Conservation (phyloP, 2,113 vertebrate species). For the Leptosomus discolor region DNA sequence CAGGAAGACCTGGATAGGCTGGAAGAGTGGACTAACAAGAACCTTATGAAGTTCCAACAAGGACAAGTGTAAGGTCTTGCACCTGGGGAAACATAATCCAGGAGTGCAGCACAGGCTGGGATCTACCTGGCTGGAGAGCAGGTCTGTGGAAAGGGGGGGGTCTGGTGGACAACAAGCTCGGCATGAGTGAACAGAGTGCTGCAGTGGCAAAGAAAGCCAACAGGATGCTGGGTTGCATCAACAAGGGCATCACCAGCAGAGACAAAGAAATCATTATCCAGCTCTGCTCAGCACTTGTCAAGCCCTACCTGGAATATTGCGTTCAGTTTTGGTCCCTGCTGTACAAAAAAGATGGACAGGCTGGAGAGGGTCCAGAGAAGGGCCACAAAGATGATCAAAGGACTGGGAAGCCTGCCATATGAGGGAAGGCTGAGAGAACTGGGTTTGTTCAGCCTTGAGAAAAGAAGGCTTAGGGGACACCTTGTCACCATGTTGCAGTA, state of each 20-base stretch:
- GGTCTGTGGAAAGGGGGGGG: background rate
- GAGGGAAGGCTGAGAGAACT: no score
- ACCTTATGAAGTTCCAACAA: background rate
- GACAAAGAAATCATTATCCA: background rate
- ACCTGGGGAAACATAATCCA: background rate
- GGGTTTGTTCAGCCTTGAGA: no score
- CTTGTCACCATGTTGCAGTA: no score
- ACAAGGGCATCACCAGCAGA: background rate
- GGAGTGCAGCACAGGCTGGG: background rate
- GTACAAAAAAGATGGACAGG: no score
- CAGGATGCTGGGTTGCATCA: background rate
- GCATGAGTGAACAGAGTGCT: background rate
- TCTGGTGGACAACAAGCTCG: background rate
- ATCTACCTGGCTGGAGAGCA: background rate
- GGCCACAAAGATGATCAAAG: no score
- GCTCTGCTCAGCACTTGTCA: background rate
- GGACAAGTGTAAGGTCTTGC: no score
- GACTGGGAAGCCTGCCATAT: no score
- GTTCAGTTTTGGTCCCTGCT: no score
- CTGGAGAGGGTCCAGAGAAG: no score
- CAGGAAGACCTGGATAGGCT: background rate
- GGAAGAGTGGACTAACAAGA: background rate
- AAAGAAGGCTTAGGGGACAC: no score
- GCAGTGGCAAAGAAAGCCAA: background rate
- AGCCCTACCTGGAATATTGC: no score